Base-by-base conservation (phyloP, 2,113 vertebrate genomes). In the Chaenocephalus aceratus region DNA sequence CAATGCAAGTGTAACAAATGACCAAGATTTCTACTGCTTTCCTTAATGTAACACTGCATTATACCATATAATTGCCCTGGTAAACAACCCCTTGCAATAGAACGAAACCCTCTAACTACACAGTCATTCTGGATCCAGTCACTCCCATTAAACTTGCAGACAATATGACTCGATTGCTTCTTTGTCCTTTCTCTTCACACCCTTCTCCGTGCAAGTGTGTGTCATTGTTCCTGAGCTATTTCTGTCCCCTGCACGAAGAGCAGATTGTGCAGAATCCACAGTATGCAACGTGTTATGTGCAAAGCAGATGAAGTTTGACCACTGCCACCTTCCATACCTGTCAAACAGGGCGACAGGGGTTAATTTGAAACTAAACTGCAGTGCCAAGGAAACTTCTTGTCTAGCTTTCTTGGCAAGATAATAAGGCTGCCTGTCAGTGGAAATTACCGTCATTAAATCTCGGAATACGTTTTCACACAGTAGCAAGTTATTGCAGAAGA, bases 351-450 rank as follows among this genome's bases (percentile, higher is more conserved):
- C 9, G n/a, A 86, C 73, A 4, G 67, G 65, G 86, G 92, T 88
- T 92, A 92, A 93, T 89, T 72, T 80, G 83, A 88, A 91, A 79
- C 71, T 58, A 66, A 92, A 86, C 85, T 59, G 85, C 70, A 78
- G 77, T 71, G 72, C 53, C 72, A 82, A 60, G 14, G 53, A 86
- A 30, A 81, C 85, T 68, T 88, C 83, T 74, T 67, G 54, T 80
- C 61, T 62, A 7, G 70, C 84, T 83, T 78, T 70, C 63, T 49
- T 26, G 41, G 68, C 23, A 34, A 77, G 74, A 85, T 86, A 90
- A 89, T 82, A 86, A 75, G 85, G 41, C 75, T 82, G 59, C 75
- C 79, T 87, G 75, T 87, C 88, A 75, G 21, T 51, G 44, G 44
- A 71, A 82, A 88, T 91, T 77, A 81, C 75, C 54, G 60, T 72